Percentiles rank a stretch among this genome's conserved stretches.
These are phyloP conservation scores for Maniola jurtina DNA, from an alignment of 1,140 invertebrate species.

Conservation along the genomic window DNA sequence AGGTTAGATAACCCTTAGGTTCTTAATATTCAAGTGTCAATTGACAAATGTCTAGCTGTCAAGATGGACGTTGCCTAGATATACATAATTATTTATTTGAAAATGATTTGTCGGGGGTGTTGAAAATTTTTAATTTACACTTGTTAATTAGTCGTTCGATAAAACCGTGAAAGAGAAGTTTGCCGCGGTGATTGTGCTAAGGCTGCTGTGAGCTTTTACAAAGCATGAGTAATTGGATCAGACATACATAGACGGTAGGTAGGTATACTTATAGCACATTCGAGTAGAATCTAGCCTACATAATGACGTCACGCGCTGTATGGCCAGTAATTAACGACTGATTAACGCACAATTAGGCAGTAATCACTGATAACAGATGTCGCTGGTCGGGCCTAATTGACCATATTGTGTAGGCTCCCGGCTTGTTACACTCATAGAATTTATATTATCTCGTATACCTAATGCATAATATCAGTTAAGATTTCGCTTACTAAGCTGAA, in stretches of 20 bases:
- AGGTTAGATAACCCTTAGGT: too few species aligned
- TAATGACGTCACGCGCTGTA: conserved; percentile 59
- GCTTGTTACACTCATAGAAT: conserved; percentile 6
- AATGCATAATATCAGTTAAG: neutral
- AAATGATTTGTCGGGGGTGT: too few species aligned
- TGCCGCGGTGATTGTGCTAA: too few species aligned
- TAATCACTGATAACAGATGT: conserved; percentile 60
- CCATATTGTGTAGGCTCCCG: conserved; percentile 12
- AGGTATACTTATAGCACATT: conserved; percentile 39
- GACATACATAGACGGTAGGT: neutral
- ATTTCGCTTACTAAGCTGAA: neutral
- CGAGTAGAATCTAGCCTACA: conserved; percentile 39
- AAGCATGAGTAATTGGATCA: conserved; percentile 48
- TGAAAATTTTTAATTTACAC: too few species aligned
- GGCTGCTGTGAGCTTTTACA: neutral
- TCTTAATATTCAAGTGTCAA: too few species aligned
- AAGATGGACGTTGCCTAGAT: too few species aligned
- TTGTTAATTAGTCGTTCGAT: too few species aligned
- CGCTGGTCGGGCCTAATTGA: conserved; percentile 30
- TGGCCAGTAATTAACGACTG: conserved; percentile 56
- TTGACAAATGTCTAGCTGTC: too few species aligned
- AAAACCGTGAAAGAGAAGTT: too few species aligned
- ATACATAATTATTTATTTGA: too few species aligned
- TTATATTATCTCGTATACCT: neutral
- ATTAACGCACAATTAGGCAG: conserved; percentile 65